phyloP scores from a whole-genome alignment of 2,888 invertebrate species.

The Drosophila cognata region DNA sequence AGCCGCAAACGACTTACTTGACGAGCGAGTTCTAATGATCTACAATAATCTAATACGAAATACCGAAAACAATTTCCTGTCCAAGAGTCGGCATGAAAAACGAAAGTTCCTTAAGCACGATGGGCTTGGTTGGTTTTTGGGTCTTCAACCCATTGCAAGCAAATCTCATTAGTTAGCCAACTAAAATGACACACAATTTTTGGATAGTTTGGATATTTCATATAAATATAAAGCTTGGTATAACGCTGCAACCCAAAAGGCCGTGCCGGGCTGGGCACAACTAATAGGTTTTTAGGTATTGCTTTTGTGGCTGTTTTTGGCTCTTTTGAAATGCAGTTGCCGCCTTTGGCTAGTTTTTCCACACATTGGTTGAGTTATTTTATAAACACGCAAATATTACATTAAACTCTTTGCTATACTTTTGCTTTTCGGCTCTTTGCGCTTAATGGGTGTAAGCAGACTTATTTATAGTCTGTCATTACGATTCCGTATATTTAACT shows the following conservation, averaged over 20 bases:
- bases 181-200: constrained; percentile 54
- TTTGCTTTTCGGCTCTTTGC: constrained; percentile 49
- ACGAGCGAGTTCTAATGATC: constrained; percentile 67
- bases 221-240: constrained; percentile 12
- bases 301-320: constrained; percentile 17
- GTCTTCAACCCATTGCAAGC: constrained; percentile 18
- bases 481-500: constrained; percentile 77
- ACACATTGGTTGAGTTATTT: constrained; percentile 62
- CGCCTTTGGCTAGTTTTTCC: constrained; percentile 64
- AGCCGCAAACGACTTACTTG: constrained; percentile 24
- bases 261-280: constrained; percentile 38
- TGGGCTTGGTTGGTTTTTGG: constrained; percentile 21
- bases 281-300: constrained; percentile 58
- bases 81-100: constrained; percentile 59
- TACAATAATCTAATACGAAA: constrained; percentile 31
- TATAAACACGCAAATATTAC: constrained; percentile 78
- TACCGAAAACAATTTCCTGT: constrained; percentile 68
- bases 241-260: constrained; percentile 49
- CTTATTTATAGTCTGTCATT: constrained; percentile 79
- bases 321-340: constrained; percentile 53
- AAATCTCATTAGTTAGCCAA: constrained; percentile 59
- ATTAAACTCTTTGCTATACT: constrained; percentile 63
- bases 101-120: constrained; percentile 63
- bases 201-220: constrained; percentile 34
- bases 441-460: constrained; percentile 71